These are phyloP conservation scores for Melieria omissa DNA, from an alignment of 2,888 invertebrate genomes.

Conservation along the genomic window DNA sequence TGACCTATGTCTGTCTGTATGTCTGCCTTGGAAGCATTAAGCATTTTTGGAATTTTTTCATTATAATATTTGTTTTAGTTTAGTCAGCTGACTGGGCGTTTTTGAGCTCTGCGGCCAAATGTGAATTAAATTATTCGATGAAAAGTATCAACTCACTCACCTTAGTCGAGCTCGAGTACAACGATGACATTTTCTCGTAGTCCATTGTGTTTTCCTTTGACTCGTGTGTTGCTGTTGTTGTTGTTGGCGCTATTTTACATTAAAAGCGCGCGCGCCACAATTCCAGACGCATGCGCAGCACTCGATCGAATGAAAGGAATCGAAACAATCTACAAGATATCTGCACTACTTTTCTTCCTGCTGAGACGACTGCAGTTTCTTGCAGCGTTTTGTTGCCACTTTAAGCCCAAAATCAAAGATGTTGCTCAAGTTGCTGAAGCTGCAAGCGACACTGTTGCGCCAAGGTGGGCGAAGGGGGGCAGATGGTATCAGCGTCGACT, in stretches of 20 bases:
- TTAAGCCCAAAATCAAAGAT: too few relatives aligned
- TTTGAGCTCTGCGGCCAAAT: too few relatives aligned
- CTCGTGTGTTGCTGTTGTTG: neutral
- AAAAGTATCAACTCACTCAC: slow-evolving; percentile 30
- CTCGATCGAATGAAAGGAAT: too few relatives aligned
- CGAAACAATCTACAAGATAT: slow-evolving; percentile 28
- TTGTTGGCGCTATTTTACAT: slow-evolving; percentile 2
- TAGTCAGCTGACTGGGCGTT: too few relatives aligned
- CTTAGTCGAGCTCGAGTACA: slow-evolving; percentile 37
- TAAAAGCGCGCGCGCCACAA: too few relatives aligned
- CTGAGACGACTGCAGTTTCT: neutral
- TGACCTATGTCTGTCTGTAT: too few relatives aligned
- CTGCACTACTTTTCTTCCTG: slow-evolving; percentile 36
- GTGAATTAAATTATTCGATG: too few relatives aligned
- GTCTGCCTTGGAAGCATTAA: too few relatives aligned
- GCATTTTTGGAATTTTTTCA: too few relatives aligned
- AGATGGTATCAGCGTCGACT: too few relatives aligned
- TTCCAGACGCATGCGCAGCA: neutral
- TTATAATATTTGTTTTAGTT: too few relatives aligned
- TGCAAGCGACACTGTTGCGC: neutral
- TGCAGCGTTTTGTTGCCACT: too few relatives aligned
- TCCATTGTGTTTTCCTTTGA: slow-evolving; percentile 50
- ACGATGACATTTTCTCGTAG: slow-evolving; percentile 57
- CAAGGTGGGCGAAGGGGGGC: neutral
- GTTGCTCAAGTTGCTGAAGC: neutral